These are phyloP conservation scores for Cenopis cana DNA, from an alignment of 2,888 invertebrate species.

Conservation along the genomic window DNA sequence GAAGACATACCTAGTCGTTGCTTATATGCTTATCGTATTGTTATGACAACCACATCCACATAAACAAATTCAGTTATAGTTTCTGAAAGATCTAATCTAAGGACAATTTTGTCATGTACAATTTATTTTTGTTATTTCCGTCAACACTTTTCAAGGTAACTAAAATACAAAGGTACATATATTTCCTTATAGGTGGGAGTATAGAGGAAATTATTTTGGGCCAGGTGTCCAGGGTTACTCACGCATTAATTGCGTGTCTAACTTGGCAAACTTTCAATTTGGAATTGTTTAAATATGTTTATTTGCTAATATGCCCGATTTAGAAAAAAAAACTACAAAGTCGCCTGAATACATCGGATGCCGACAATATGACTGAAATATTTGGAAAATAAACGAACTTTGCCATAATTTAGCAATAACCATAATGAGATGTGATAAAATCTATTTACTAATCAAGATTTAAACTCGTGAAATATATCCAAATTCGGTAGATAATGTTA, in stretches of 20 bases:
- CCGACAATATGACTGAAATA: neutral
- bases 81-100: neutral
- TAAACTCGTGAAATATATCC: too few species aligned
- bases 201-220: slow-evolving; percentile 10
- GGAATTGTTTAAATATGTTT: slow-evolving; percentile 11
- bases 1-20: too few species aligned
- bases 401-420: neutral
- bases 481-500: too few species aligned
- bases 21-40: neutral
- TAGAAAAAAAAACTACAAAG: neutral
- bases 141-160: neutral
- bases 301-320: slow-evolving; percentile 10
- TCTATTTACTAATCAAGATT: too few species aligned
- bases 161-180: neutral
- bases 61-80: neutral
- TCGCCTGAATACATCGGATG: too few species aligned
- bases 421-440: too few species aligned
- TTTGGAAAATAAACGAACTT: neutral
- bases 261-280: slow-evolving; percentile 38
- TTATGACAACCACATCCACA: neutral
- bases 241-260: slow-evolving; percentile 27
- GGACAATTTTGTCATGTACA: neutral
- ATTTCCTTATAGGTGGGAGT: slow-evolving; percentile 33
- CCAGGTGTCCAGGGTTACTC: slow-evolving; percentile 32
- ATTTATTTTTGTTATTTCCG: neutral